Evolutionary conservation across 2,113 vertebrate genomes (phyloP).

Genomic region (Gobius niger): DNA sequence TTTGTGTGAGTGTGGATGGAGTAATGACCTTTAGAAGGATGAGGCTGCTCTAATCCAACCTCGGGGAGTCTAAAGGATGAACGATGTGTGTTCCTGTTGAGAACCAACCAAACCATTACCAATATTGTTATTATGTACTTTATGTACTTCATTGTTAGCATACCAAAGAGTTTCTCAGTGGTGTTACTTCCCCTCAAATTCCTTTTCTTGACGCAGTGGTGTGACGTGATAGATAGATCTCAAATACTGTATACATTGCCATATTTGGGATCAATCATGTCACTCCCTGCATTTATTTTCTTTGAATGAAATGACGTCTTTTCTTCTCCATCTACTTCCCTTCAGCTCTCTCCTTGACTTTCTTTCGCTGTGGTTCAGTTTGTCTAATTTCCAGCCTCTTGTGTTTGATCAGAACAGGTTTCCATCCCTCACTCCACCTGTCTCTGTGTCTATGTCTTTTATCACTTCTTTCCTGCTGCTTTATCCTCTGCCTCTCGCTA

Average conservation of each 20-base stretch:
- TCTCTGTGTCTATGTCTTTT: slow-evolving; percentile 14
- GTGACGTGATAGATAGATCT: neutral
- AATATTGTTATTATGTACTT: no score
- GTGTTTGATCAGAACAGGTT: slow-evolving; percentile 18
- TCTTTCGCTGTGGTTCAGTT: neutral
- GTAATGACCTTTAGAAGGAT: slow-evolving; percentile 67
- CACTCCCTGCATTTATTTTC: neutral
- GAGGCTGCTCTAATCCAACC: slow-evolving; percentile 67
- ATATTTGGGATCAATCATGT: neutral
- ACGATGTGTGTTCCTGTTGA: slow-evolving; percentile 9
- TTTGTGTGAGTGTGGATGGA: slow-evolving; percentile 22
- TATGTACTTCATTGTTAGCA: no score
- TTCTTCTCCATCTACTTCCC: neutral
- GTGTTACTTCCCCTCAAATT: no score
- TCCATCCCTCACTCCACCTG: slow-evolving; percentile 8
- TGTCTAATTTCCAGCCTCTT: slow-evolving; percentile 2
- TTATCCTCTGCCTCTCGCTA: slow-evolving; percentile 33
- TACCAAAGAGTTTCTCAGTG: no score
- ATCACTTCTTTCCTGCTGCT: slow-evolving; percentile 3
- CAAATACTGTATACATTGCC: neutral
- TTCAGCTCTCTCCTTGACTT: neutral
- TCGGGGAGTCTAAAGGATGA: slow-evolving; percentile 58
- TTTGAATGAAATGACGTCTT: neutral
- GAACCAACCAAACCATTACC: no score
- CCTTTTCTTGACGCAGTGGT: neutral